These are phyloP conservation scores for Drosophila parvula DNA, from an alignment of 1,140 invertebrate genomes.

Conservation along the genomic window DNA sequence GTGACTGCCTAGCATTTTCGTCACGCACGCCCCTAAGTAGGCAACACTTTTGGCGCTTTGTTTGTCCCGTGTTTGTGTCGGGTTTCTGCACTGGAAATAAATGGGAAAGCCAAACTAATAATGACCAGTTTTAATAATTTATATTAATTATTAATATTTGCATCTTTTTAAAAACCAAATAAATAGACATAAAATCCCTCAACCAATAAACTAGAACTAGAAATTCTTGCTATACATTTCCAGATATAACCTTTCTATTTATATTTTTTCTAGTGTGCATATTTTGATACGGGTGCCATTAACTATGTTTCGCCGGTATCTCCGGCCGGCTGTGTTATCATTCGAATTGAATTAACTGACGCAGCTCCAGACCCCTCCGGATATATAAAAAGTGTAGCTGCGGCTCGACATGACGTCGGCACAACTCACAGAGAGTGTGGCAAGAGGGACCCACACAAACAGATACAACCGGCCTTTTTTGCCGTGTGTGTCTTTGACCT, in stretches of 20 bases:
- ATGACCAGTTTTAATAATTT: too few relatives aligned
- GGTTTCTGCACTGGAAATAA: slow-evolving; percentile 7
- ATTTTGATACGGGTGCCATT: slow-evolving; percentile 14
- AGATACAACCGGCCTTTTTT: slow-evolving; percentile 22
- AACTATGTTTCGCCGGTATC: slow-evolving; percentile 32
- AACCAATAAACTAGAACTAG: background rate
- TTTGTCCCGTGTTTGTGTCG: slow-evolving; percentile 11
- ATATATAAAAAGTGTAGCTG: slow-evolving; percentile 8
- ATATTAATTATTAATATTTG: background rate
- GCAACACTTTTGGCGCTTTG: slow-evolving; percentile 36
- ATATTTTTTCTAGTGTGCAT: background rate
- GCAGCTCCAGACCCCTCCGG: slow-evolving; percentile 37
- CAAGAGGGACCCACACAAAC: background rate
- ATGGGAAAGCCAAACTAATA: background rate
- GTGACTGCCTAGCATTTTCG: slow-evolving; percentile 33
- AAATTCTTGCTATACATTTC: background rate
- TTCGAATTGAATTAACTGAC: slow-evolving; percentile 48
- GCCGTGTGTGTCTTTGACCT: slow-evolving; percentile 64
- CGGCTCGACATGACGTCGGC: slow-evolving; percentile 23
- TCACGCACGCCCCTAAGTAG: slow-evolving; percentile 60
- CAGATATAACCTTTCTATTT: background rate
- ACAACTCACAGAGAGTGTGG: background rate
- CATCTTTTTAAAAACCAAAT: background rate
- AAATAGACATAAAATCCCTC: background rate
- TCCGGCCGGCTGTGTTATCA: slow-evolving; percentile 23